Evolutionary conservation across 2,113 vertebrate species (phyloP).

Genomic region (Dipodomys stephensi): DNA sequence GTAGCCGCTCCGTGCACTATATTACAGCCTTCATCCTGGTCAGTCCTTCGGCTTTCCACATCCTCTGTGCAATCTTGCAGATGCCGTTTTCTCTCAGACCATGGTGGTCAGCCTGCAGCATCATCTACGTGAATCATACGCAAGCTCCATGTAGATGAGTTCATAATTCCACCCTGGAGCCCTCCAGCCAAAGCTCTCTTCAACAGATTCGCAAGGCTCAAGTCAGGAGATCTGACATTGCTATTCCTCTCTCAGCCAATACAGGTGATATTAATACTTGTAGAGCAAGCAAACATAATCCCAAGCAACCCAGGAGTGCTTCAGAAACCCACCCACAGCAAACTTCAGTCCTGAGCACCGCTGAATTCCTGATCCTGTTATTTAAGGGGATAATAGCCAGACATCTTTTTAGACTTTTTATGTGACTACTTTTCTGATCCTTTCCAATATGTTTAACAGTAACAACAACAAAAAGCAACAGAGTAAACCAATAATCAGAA

Average conservation of each 20-base stretch:
- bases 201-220: not conserved
- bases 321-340: not conserved
- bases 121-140: not conserved
- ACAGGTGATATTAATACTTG: not conserved
- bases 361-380: not conserved
- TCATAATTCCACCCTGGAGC: not conserved
- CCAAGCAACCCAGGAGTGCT: not conserved
- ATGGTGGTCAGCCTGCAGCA: not conserved
- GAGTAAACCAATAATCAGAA: not conserved
- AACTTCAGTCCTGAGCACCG: not conserved
- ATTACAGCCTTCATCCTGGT: not conserved
- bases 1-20: not conserved
- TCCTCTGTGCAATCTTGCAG: no score
- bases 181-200: not conserved
- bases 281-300: not conserved
- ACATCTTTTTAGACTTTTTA: constrained; percentile 1
- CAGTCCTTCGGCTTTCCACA: not conserved
- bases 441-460: not conserved
- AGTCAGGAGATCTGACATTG: not conserved
- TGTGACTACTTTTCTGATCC: not conserved
- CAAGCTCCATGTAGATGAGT: not conserved
- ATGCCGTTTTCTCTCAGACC: not conserved
- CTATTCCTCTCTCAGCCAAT: not conserved
- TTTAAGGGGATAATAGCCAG: not conserved
- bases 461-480: not conserved